These are phyloP conservation scores for Illadopsis cleaveri DNA, from an alignment of 2,113 vertebrate species.

Conservation along the genomic window DNA sequence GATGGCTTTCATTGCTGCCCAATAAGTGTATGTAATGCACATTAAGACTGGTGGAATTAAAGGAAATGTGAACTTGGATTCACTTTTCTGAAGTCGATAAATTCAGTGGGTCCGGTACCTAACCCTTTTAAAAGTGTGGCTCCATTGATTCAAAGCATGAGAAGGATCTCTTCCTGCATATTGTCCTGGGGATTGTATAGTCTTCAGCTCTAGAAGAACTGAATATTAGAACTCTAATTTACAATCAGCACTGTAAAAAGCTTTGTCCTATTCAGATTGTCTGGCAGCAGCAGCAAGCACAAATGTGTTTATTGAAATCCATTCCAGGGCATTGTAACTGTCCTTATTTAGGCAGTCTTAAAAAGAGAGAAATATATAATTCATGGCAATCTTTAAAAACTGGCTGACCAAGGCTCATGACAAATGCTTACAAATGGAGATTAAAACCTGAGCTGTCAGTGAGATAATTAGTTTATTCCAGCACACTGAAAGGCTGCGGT, in stretches of 20 bases:
- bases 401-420: constrained; percentile 39
- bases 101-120: background rate
- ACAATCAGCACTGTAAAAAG: constrained; percentile 36
- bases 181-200: background rate
- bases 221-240: constrained; percentile 34
- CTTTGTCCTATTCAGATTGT: constrained; percentile 11
- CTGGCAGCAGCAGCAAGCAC: constrained; percentile 31
- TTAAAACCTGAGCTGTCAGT: constrained; percentile 58
- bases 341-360: constrained; percentile 56
- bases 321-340: constrained; percentile 39
- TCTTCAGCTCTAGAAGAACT: background rate
- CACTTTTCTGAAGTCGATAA: background rate
- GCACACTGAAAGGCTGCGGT: constrained; percentile 23
- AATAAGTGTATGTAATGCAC: background rate
- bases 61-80: background rate
- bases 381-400: constrained; percentile 42
- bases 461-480: constrained; percentile 66
- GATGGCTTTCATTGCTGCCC: background rate
- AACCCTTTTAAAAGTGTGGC: background rate
- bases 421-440: constrained; percentile 50
- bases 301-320: constrained; percentile 41
- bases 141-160: background rate
- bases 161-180: background rate
- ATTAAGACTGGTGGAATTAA: background rate
- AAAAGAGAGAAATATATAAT: constrained; percentile 56